Evolutionary conservation across 2,888 invertebrate genomes (phyloP), one percentile per base, ranked within the genome.

Genomic region (Callinectes sapidus): DNA sequence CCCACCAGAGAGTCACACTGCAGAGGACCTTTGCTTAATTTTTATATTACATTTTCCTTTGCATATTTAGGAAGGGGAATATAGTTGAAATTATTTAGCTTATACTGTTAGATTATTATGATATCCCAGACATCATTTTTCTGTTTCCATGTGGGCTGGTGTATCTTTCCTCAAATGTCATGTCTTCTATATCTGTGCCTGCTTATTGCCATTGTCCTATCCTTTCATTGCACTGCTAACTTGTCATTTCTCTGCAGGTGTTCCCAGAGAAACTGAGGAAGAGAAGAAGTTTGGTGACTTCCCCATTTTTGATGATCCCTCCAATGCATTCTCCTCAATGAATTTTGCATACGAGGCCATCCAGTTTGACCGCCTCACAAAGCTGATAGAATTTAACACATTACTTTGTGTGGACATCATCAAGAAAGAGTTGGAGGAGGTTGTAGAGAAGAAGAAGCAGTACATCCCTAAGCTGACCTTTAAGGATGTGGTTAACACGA

Each of bases 381-480:
- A 95, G 93, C 95, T 96, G 71, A 96, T 95, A 94, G 96, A 96
- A 95, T 96, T 96, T 95, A 96, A 96, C 95, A 96, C 96, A 0
- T 94, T 95, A 23, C 93, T 95, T n/a, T 95, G 95, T 92, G 90
- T 96, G 54, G 95, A 96, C 66, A 95, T 95, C 8, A 95, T 96
- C n/a, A 95, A 95, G 90, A 94, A 95, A 28, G 95, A 95, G 23
- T 95, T 96, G 23, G 95, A 95, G 14, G 95, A 95, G 55, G 95
- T 95, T 23, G 95, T 96, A 13, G 94, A 95, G 87, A 95, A 95
- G 54, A 95, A 95, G 48, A 93, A 92, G 48, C 85, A 90, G 32
- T 93, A 88, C 18, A 88, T 87, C 14, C 71, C 87, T 61, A 55
- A 71, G 23, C 28, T 90, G 48, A 90, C 88, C n/a, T 42, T 93